Evolutionary conservation across 2,113 vertebrate genomes (phyloP).

Genomic region (Talpa occidentalis): DNA sequence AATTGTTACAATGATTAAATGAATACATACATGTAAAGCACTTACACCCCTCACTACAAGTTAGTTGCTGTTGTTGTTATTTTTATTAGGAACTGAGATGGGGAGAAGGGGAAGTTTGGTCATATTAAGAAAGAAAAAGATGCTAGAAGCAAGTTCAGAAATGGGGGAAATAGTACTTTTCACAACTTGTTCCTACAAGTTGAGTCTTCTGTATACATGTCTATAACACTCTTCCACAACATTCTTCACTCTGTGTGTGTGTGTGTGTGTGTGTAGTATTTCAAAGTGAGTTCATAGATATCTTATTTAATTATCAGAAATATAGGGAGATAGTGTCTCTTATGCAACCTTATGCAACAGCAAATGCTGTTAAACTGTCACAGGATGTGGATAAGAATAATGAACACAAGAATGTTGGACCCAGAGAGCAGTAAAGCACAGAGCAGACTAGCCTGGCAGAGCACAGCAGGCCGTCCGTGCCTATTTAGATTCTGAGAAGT

Average conservation of each 20-base stretch:
- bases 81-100: neutral
- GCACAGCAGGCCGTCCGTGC: neutral
- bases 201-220: neutral
- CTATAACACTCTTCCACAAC: neutral
- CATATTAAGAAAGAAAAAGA: neutral
- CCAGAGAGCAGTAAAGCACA: neutral
- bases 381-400: neutral
- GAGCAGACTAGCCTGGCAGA: neutral
- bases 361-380: neutral
- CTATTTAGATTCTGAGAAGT: neutral
- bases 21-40: neutral
- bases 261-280: neutral
- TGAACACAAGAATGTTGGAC: neutral
- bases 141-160: constrained; percentile 25
- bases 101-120: neutral
- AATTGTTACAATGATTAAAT: neutral
- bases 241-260: neutral
- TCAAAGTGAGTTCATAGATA: neutral
- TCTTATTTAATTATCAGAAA: neutral
- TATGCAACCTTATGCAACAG: neutral
- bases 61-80: neutral
- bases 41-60: neutral
- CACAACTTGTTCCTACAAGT: neutral
- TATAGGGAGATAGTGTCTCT: neutral
- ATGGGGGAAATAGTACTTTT: constrained; percentile 16